Conservation (phyloP, 2,113 vertebrate genomes). For the Cheilinus undulatus region DNA sequence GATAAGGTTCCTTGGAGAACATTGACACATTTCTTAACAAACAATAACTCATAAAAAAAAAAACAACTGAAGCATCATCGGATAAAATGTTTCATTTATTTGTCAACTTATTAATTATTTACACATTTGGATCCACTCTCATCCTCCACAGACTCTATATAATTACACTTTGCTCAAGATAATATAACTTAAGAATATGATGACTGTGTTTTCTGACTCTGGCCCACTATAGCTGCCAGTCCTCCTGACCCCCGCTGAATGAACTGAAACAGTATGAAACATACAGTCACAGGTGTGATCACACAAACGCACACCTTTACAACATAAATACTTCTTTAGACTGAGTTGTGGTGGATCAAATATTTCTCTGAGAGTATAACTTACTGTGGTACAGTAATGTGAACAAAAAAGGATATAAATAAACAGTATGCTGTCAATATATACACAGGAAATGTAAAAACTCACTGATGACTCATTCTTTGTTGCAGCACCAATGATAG, state of each 20-base stretch:
- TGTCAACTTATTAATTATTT: constrained; percentile 82
- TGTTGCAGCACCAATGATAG: constrained; percentile 85
- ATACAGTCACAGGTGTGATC: constrained; percentile 68
- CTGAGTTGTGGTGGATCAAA: constrained; percentile 72
- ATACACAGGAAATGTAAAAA: constrained; percentile 88
- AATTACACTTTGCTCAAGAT: constrained; percentile 72
- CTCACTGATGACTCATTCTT: constrained; percentile 72
- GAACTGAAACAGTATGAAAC: constrained; percentile 57
- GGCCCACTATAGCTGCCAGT: constrained; percentile 81
- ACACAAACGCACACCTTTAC: constrained; percentile 69
- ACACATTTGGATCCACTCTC: constrained; percentile 75
- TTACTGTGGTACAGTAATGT: constrained; percentile 83
- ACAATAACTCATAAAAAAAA: neutral
- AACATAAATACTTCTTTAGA: constrained; percentile 83
- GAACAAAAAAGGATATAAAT: constrained; percentile 84
- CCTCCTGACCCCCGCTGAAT: constrained; percentile 56
- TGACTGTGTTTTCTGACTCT: constrained; percentile 71
- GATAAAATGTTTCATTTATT: constrained; percentile 84
- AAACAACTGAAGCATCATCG: constrained; percentile 42
- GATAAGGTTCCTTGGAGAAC: too few species aligned
- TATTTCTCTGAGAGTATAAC: constrained; percentile 82
- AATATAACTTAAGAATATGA: constrained; percentile 80
- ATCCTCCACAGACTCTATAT: constrained; percentile 64
- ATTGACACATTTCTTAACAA: neutral
- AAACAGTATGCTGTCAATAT: constrained; percentile 88